Base-by-base conservation (phyloP, 2,888 invertebrate species). In the Lithosia quadra region DNA sequence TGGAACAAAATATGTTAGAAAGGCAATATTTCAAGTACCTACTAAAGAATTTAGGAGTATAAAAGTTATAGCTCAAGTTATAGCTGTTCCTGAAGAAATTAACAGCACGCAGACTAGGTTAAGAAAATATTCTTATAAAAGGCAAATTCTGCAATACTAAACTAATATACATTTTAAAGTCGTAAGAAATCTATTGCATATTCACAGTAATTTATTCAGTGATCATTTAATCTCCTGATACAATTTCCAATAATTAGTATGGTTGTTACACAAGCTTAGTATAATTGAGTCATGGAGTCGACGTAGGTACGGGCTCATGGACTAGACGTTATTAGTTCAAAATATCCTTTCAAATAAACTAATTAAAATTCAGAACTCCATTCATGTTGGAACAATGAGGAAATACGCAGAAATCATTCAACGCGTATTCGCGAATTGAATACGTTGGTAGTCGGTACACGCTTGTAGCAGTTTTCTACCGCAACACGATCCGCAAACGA, bases 321-420 rank as follows among this genome's bases (percentile, higher is more conserved):
- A 69, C 58, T 66, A 63, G 57, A 55, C 36, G n/a, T 61, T 60
- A 65, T 61, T 71, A 64, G 72, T 70, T 68, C 62, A 74, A 81
- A 79, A 67, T 39, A 72, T 69, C 69, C 68, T 71, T 73, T 80
- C 67, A 75, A 80, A 78, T 74, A 74, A 72, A 69, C 71, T 69
- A 80, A 89, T 93, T 90, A 90, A 88, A 85, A 92, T 93, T 91
- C 92, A 87, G 83, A 78, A 81, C 87, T 91, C 83, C 93, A 93
- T 93, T 93, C 92, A 93, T 90, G 83, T 81, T 87, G 82, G 84
- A 88, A 91, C 92, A 92, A 93, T 92, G 88, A 94, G 93, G 93
- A 94, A 93, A 93, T 94, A 93, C 93, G 90, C 88, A 88, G 94
- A 94, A 94, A 88, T 88, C 87, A 88, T 90, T 88, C 86, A 86